Evolutionary conservation across 2,888 invertebrate species (phyloP), one percentile per base, ranked within the genome.

Genomic region (Tolmerus cingulatus): DNA sequence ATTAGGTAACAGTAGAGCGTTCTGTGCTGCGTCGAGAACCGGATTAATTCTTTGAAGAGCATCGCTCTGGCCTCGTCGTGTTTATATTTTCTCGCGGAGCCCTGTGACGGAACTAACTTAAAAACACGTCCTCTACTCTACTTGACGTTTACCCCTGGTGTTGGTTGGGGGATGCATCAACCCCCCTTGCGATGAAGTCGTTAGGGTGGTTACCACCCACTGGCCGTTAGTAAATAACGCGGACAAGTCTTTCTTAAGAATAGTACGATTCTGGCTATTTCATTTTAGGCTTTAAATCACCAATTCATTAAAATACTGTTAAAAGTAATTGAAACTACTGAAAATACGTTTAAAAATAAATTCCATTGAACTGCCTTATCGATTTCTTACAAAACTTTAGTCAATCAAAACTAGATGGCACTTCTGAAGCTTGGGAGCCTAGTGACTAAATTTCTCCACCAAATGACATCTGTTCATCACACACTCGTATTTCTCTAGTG

Each of bases 1-100:
- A 97, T 94, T 90, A 97, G 93, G 91, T 97, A 97, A 93, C 97
- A 97, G 91, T 97, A 96, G 91, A 97, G 94, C 43, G 97, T 96
- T 90, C 96, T 94, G 91, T 96, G 96, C 91, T 96, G 96, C 90
- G 94, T 94, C 27, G 94, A 94, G 89, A 95, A 93, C 88, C 95
- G 94, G 89, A 94, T 93, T 90, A 94, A 92, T 91, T 94, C 94
- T 89, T 93, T 92, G 89, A 94, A 91, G 91, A 94, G 89, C 91
- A 92, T 91, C 81, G 40, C 89, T 78, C 43, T 46, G 43, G 43
- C 16, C 43, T 14, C 43, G 34, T 74, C 66, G 27, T 81, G 74
- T 16, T 43, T 74, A 19, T 85, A 46, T 46, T 74, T 23, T 74
- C 27, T 12, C 46, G 19, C 74, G 40, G 12, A 74, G 37, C 43